These are phyloP conservation scores for Danio kyathit DNA, from an alignment of 2,797 vertebrate species.

Conservation along the genomic window DNA sequence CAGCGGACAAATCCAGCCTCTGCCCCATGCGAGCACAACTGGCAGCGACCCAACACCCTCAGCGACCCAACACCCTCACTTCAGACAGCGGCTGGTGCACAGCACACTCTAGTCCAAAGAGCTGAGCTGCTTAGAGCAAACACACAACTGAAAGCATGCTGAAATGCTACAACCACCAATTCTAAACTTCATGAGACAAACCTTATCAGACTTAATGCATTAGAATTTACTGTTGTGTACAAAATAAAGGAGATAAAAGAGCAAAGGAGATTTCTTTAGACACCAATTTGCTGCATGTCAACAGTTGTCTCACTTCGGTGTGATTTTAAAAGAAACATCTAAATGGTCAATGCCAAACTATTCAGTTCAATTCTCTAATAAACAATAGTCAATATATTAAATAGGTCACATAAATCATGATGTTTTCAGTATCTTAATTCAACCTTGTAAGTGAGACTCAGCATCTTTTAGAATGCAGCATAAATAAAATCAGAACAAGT, in stretches of 20 bases:
- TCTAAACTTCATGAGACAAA: background rate
- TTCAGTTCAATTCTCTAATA: background rate
- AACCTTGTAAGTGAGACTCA: background rate
- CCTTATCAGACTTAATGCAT: background rate
- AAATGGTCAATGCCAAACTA: background rate
- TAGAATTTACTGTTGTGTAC: background rate
- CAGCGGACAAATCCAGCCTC: slow-evolving; percentile 33
- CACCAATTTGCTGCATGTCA: background rate
- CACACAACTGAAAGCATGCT: background rate
- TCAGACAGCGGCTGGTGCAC: background rate
- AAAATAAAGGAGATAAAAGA: background rate
- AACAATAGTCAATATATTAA: background rate
- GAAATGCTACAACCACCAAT: background rate
- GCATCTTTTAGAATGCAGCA: background rate
- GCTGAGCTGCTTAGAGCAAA: background rate
- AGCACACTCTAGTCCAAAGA: background rate
- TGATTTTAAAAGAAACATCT: background rate
- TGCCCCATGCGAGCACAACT: slow-evolving; percentile 7
- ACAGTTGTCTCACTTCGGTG: slow-evolving; percentile 24
- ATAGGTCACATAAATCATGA: background rate
- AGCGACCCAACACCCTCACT: background rate
- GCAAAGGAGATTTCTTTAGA: background rate
- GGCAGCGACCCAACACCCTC: slow-evolving; percentile 18
- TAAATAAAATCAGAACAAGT: background rate
- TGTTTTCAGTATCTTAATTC: background rate